A percentile compares a stretch with the other conserved stretches of the same genome.
phyloP scores from a whole-genome alignment of 2,797 vertebrate genomes.

The Sorex maritimensis region DNA sequence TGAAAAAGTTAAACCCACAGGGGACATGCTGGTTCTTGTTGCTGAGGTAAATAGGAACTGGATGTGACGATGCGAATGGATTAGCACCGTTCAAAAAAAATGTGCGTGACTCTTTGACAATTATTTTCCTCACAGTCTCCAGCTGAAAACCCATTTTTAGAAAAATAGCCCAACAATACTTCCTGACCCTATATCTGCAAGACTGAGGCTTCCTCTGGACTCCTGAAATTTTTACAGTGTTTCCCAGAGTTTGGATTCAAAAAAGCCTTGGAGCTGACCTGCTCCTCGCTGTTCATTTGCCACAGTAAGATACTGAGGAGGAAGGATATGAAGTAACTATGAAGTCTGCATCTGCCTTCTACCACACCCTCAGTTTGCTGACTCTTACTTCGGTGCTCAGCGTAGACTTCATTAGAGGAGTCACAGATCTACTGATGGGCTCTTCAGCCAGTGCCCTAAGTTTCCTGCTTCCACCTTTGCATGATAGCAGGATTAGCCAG shows the following conservation, averaged over 20 bases:
- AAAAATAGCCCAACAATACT: conserved; percentile 57
- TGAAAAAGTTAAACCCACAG: conserved; percentile 63
- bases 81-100: conserved; percentile 72
- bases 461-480: not conserved
- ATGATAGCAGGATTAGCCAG: not conserved
- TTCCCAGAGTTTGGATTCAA: conserved; percentile 1
- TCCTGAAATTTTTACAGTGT: not conserved
- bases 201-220: conserved; percentile 1
- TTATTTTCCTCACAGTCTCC: conserved; percentile 17
- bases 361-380: not conserved
- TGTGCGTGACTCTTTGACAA: conserved; percentile 15
- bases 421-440: not conserved
- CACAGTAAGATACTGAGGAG: not conserved
- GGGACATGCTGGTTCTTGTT: conserved; percentile 51
- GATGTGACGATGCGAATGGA: conserved; percentile 19
- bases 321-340: not conserved
- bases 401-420: not conserved
- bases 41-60: conserved; percentile 38
- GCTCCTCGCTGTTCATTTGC: not conserved
- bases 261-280: not conserved
- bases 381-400: not conserved
- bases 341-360: not conserved
- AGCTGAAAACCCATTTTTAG: conserved; percentile 53
- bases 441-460: not conserved
- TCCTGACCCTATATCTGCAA: not conserved